Percentiles rank a stretch among this genome's conserved stretches.
Evolutionary conservation across 2,888 invertebrate species (phyloP).

Genomic region (Phymatocera aterrima): DNA sequence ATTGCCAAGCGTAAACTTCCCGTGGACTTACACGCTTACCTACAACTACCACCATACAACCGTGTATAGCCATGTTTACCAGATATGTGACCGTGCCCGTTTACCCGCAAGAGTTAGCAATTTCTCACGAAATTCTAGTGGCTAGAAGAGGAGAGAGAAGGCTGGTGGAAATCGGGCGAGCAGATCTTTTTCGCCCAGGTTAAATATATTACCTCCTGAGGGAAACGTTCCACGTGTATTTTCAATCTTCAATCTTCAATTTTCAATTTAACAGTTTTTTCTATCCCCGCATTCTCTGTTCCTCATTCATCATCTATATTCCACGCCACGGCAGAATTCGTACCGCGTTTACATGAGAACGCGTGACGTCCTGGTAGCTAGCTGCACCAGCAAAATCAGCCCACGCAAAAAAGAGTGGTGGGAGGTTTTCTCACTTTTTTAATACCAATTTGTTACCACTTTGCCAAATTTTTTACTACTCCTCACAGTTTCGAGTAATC

Average conservation of each 20-base stretch:
- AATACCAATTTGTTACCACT: too few relatives aligned
- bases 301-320: background rate
- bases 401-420: too few relatives aligned
- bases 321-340: too few relatives aligned
- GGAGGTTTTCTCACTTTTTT: too few relatives aligned
- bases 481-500: too few relatives aligned
- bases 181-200: conserved; percentile 40
- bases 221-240: conserved; percentile 25
- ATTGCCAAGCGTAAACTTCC: conserved; percentile 63
- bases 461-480: too few relatives aligned
- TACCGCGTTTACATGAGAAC: too few relatives aligned
- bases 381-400: too few relatives aligned
- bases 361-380: too few relatives aligned
- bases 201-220: conserved; percentile 40
- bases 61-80: background rate
- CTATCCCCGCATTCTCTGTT: too few relatives aligned
- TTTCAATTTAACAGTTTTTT: background rate
- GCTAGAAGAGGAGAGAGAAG: background rate
- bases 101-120: conserved; percentile 30
- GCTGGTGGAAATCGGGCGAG: conserved; percentile 16
- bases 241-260: conserved; percentile 30
- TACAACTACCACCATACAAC: background rate
- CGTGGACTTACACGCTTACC: conserved; percentile 44
- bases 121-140: conserved; percentile 24
- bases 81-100: conserved; percentile 27